phyloP scores from a whole-genome alignment of 1,140 invertebrate genomes.

The Danaus melanippus region DNA sequence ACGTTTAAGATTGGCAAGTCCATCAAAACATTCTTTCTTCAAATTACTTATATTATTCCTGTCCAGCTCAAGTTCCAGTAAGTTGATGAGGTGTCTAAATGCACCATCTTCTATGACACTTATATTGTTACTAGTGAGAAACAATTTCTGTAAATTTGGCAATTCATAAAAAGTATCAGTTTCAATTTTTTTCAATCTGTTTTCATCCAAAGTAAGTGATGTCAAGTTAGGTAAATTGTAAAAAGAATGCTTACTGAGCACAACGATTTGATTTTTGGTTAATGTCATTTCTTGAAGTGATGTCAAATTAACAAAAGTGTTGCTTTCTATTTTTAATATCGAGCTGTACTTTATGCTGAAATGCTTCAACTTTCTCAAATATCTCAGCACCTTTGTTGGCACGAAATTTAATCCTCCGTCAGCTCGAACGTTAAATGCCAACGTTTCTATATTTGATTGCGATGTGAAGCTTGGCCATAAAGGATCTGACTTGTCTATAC shows the following conservation, averaged over 20 bases:
- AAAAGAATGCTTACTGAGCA: constrained; percentile 77
- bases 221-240: constrained; percentile 77
- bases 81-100: constrained; percentile 77
- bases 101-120: constrained; percentile 80
- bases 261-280: constrained; percentile 78
- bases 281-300: constrained; percentile 79
- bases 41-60: constrained; percentile 80
- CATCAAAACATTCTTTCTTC: constrained; percentile 80
- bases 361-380: constrained; percentile 76
- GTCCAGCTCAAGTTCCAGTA: constrained; percentile 80
- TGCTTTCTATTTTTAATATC: constrained; percentile 76
- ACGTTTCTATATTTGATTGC: constrained; percentile 77
- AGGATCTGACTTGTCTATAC: constrained; percentile 75
- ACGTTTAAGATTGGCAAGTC: constrained; percentile 77
- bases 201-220: constrained; percentile 79
- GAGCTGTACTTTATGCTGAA: constrained; percentile 80
- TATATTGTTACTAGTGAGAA: constrained; percentile 81
- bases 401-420: constrained; percentile 78
- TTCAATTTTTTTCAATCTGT: constrained; percentile 79
- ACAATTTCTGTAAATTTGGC: constrained; percentile 78
- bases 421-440: constrained; percentile 79
- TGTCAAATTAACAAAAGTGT: constrained; percentile 80
- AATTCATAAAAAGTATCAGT: constrained; percentile 81
- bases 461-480: constrained; percentile 82
- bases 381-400: constrained; percentile 77